These are phyloP conservation scores for Marasmarcha lunaedactyla DNA, from an alignment of 2,888 invertebrate genomes.

Conservation along the genomic window DNA sequence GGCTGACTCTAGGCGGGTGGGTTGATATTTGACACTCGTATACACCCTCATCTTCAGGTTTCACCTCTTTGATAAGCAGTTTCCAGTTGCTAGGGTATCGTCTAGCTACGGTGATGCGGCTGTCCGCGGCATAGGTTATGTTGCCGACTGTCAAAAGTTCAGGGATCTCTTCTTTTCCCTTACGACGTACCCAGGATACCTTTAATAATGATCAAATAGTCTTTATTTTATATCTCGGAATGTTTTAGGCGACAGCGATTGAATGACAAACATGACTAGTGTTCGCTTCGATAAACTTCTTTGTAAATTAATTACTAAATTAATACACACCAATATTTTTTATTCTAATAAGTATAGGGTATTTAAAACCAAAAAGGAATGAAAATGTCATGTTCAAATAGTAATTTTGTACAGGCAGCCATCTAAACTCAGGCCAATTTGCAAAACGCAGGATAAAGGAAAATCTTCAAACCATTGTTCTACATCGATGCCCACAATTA, in stretches of 20 bases:
- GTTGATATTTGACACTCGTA: slow-evolving; percentile 81
- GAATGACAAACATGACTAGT: too few species aligned
- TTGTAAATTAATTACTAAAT: too few species aligned
- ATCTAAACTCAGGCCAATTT: not conserved
- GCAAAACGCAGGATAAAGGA: not conserved
- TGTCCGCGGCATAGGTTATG: slow-evolving; percentile 77
- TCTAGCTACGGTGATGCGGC: slow-evolving; percentile 73
- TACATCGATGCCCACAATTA: not conserved
- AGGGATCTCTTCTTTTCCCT: slow-evolving; percentile 69
- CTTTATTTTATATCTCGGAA: too few species aligned
- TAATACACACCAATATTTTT: too few species aligned
- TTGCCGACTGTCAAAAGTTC: slow-evolving; percentile 77
- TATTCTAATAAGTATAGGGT: too few species aligned
- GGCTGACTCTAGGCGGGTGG: slow-evolving; percentile 77
- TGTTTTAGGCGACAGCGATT: too few species aligned
- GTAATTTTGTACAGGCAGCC: too few species aligned
- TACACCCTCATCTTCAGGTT: slow-evolving; percentile 74
- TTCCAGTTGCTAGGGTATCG: slow-evolving; percentile 74
- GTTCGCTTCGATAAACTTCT: too few species aligned
- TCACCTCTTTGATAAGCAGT: slow-evolving; percentile 74
- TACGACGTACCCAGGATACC: slow-evolving; percentile 80
- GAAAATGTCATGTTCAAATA: too few species aligned
- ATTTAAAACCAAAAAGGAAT: too few species aligned
- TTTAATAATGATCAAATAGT: slow-evolving; percentile 17
- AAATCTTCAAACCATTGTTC: not conserved